Evolutionary conservation across 2,888 invertebrate species (phyloP).

Genomic region (Blera fallax): DNA sequence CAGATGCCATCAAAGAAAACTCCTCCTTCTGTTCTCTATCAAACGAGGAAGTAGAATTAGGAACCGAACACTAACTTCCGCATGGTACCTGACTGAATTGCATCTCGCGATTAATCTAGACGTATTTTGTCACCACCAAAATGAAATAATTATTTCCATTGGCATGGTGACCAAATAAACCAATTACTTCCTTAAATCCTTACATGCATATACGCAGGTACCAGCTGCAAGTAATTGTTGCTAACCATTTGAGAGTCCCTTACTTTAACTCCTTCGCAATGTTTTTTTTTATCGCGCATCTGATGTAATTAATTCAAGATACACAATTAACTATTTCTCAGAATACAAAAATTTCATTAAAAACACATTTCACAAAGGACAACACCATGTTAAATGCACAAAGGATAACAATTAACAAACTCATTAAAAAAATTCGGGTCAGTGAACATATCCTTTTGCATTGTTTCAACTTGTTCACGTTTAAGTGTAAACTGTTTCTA

Average conservation of each 20-base stretch:
- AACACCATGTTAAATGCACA: constrained; percentile 32
- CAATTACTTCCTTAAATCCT: too few relatives aligned
- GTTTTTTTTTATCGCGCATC: background rate
- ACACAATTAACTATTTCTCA: constrained; percentile 13
- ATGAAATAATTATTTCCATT: too few relatives aligned
- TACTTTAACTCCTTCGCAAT: background rate
- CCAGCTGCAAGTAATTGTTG: too few relatives aligned
- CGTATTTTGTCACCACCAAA: too few relatives aligned
- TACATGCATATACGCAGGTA: too few relatives aligned
- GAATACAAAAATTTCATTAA: constrained; percentile 43
- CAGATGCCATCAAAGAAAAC: too few relatives aligned
- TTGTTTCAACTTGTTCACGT: constrained; percentile 37
- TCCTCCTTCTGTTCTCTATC: too few relatives aligned
- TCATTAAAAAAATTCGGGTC: constrained; percentile 66
- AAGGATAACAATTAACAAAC: constrained; percentile 57
- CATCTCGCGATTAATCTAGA: too few relatives aligned
- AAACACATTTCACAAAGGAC: constrained; percentile 22
- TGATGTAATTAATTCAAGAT: constrained; percentile 16
- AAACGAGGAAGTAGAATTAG: too few relatives aligned
- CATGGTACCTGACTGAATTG: too few relatives aligned
- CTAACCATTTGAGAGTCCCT: background rate
- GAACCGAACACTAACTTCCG: too few relatives aligned
- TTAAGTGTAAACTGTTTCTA: constrained; percentile 2
- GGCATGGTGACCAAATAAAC: too few relatives aligned
- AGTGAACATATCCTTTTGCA: constrained; percentile 43